These are phyloP conservation scores for Trichomalopsis sarcophagae DNA, from an alignment of 1,140 invertebrate genomes.

Conservation along the genomic window DNA sequence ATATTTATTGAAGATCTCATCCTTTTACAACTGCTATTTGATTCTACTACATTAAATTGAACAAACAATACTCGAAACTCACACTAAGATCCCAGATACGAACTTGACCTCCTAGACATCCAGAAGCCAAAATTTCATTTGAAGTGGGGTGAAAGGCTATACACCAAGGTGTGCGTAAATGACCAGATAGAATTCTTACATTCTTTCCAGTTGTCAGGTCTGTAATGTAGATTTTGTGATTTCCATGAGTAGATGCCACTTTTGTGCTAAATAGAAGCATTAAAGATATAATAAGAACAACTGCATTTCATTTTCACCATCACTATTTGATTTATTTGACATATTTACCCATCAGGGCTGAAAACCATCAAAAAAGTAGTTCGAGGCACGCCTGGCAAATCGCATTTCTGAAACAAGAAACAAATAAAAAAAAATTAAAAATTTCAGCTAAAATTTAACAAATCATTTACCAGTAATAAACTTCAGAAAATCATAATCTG, in stretches of 20 bases:
- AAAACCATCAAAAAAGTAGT: constrained; percentile 91
- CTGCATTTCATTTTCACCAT: constrained; percentile 34
- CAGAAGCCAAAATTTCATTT: constrained; percentile 89
- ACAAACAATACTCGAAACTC: constrained; percentile 68
- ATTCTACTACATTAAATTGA: background rate
- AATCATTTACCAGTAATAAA: no score
- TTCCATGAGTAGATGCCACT: constrained; percentile 93
- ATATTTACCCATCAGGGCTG: constrained; percentile 86
- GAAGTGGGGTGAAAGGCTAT: constrained; percentile 92
- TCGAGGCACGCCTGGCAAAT: constrained; percentile 83
- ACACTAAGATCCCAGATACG: constrained; percentile 93
- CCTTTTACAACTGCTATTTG: background rate
- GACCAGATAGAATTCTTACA: constrained; percentile 86
- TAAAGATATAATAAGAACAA: background rate
- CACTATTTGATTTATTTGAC: background rate
- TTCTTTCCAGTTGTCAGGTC: constrained; percentile 88
- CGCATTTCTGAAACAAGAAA: constrained; percentile 78
- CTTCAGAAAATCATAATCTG: background rate
- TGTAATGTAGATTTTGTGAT: constrained; percentile 93
- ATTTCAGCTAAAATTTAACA: background rate
- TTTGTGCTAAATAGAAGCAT: constrained; percentile 77
- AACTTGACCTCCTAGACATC: constrained; percentile 92
- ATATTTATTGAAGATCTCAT: constrained; percentile 14
- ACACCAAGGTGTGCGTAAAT: constrained; percentile 94
- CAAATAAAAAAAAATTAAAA: constrained; percentile 31